Evolutionary conservation across 1,140 invertebrate species (phyloP).

Genomic region (Pollicipes pollicipes): DNA sequence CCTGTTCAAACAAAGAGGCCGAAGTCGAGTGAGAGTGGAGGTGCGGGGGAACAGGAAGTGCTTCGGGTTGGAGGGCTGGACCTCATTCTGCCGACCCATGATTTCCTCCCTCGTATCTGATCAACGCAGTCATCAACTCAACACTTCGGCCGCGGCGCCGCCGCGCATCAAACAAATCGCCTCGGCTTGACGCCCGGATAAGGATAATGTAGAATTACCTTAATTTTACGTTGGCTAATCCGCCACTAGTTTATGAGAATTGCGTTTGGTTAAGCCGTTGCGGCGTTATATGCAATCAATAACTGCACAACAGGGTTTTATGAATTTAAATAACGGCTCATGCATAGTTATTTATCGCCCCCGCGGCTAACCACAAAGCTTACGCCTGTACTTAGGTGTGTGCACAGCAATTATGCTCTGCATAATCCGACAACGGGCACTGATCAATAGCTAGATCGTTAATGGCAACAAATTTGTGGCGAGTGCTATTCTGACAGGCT

Average conservation of each 20-base stretch:
- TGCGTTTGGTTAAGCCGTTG: background rate
- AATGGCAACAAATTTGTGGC: background rate
- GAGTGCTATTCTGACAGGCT: too few relatives aligned
- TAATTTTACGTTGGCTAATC: constrained; percentile 1
- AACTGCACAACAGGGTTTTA: background rate
- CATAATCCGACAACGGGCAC: background rate
- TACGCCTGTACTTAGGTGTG: background rate
- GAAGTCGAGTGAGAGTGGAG: too few relatives aligned
- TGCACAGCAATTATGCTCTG: background rate
- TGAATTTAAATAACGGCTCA: background rate
- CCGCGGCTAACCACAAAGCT: background rate
- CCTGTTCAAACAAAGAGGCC: too few relatives aligned
- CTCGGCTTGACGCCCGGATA: background rate
- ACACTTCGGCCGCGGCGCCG: too few relatives aligned
- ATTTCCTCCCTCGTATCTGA: too few relatives aligned
- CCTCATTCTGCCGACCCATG: too few relatives aligned
- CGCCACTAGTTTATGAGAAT: background rate
- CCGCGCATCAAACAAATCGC: background rate
- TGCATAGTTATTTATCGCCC: background rate
- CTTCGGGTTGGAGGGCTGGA: too few relatives aligned
- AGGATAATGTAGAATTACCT: background rate
- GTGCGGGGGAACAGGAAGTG: too few relatives aligned
- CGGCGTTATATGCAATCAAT: background rate
- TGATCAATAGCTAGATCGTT: background rate
- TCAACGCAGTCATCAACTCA: too few relatives aligned